Evolutionary conservation across 2,797 vertebrate genomes (phyloP).

Genomic region (Pygocentrus nattereri): DNA sequence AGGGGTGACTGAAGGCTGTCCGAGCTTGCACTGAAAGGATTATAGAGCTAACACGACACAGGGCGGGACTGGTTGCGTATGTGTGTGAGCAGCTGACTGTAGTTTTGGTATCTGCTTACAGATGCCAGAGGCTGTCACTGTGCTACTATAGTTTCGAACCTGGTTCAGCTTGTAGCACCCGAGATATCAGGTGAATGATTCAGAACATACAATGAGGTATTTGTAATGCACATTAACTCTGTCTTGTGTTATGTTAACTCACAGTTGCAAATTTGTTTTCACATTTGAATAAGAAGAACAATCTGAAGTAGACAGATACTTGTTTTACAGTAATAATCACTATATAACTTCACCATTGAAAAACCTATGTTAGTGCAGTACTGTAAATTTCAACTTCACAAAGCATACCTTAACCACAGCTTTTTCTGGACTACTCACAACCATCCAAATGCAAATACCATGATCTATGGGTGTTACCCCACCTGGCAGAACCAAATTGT

Average conservation of each 20-base stretch:
- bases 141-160: constrained; percentile 44
- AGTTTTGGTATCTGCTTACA: constrained; percentile 29
- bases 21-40: constrained; percentile 7
- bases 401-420: too few species aligned
- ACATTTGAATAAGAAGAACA: background rate
- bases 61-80: constrained; percentile 21
- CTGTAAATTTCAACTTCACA: too few species aligned
- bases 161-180: constrained; percentile 30
- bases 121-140: constrained; percentile 27
- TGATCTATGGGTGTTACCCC: background rate
- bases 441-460: background rate
- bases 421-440: background rate
- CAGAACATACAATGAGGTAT: background rate
- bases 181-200: background rate
- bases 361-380: too few species aligned
- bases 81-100: constrained; percentile 42
- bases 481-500: background rate
- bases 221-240: background rate
- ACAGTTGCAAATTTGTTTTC: background rate
- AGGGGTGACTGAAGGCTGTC: constrained; percentile 1
- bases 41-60: constrained; percentile 11
- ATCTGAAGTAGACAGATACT: too few species aligned
- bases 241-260: background rate
- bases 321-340: too few species aligned
- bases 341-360: too few species aligned